phyloP scores from a whole-genome alignment of 2,113 vertebrate genomes.

The Datnioides undecimradiatus region DNA sequence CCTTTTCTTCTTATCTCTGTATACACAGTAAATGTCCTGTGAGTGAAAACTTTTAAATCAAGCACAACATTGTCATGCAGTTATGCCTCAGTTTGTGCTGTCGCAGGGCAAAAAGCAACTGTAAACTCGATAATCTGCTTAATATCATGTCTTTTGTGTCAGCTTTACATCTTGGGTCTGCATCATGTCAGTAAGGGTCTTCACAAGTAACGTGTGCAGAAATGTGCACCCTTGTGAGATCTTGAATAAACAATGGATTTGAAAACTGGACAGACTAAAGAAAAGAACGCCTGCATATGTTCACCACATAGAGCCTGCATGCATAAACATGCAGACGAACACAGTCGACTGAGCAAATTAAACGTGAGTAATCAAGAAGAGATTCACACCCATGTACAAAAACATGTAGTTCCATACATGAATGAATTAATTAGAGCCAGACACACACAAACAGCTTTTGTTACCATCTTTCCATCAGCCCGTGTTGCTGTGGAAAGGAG shows the following conservation, averaged over 20 bases:
- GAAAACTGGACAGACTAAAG: constrained; percentile 8
- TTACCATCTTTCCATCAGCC: constrained; percentile 18
- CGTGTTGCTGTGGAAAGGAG: constrained; percentile 11
- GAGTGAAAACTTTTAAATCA: not conserved
- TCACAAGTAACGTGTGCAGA: not conserved
- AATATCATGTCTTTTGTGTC: too few relatives aligned
- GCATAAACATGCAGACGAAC: not conserved
- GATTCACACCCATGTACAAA: not conserved
- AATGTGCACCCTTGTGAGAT: not conserved
- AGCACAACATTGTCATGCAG: not conserved
- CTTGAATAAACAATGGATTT: constrained; percentile 26
- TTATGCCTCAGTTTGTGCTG: not conserved
- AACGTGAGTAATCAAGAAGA: constrained; percentile 6
- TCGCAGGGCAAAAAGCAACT: not conserved
- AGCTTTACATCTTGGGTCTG: not conserved
- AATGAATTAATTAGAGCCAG: not conserved
- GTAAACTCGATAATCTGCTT: too few relatives aligned
- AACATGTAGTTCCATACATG: not conserved
- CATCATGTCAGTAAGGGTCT: not conserved
- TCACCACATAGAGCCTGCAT: not conserved
- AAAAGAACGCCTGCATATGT: not conserved
- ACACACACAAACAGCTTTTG: constrained; percentile 10
- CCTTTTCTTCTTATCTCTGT: too few relatives aligned
- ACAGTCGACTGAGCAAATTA: not conserved
- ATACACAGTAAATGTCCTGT: too few relatives aligned